Conservation (phyloP, 2,113 vertebrate species). For the Porphyrio hochstetteri region DNA sequence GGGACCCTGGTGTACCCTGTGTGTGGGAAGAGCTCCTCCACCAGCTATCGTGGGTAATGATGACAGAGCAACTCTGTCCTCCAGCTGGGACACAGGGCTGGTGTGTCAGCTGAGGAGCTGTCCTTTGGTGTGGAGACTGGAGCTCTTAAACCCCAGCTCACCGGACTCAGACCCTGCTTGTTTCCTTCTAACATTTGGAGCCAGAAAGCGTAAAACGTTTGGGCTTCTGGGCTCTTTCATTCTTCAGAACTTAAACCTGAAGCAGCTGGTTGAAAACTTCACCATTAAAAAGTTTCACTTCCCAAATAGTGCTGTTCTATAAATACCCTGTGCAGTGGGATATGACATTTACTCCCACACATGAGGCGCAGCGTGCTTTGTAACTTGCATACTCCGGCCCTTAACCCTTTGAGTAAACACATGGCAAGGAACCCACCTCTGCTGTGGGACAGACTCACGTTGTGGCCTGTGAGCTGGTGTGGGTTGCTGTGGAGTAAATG, state of each 20-base stretch:
- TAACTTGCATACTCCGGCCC: neutral
- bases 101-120: neutral
- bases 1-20: accelerated
- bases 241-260: neutral
- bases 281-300: slow-evolving; percentile 60
- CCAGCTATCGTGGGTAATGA: accelerated
- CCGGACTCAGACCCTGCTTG: accelerated
- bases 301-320: slow-evolving; percentile 42
- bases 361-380: neutral
- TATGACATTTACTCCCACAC: slow-evolving; percentile 64
- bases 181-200: neutral
- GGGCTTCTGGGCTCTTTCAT: accelerated
- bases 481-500: accelerated
- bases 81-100: accelerated
- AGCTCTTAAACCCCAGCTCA: accelerated
- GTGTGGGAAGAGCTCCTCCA: neutral
- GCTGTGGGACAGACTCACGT: accelerated
- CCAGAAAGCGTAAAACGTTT: neutral
- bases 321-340: slow-evolving; percentile 48
- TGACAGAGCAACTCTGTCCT: neutral
- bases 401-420: slow-evolving; percentile 16
- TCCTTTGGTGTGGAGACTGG: neutral
- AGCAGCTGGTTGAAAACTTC: slow-evolving; percentile 8
- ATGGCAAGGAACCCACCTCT: neutral
- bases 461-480: neutral